Conservation (phyloP, 2,113 vertebrate genomes). For the Setophaga petechia region DNA sequence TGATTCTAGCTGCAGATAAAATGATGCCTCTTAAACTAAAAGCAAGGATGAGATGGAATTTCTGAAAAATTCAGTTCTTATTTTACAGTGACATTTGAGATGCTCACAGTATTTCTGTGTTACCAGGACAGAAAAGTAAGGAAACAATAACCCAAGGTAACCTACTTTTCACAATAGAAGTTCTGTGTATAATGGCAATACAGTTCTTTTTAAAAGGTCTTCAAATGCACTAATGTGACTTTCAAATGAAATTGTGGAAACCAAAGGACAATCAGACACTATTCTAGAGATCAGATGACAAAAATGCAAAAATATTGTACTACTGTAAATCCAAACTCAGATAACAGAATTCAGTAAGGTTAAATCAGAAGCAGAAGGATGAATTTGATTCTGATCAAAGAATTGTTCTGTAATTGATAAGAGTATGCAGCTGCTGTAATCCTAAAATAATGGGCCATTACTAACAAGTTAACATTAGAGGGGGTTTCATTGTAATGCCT, state of each 20-base stretch:
- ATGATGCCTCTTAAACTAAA: background rate
- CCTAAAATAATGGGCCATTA: background rate
- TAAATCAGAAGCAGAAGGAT: background rate
- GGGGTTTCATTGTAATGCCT: background rate
- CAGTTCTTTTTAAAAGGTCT: constrained; percentile 62
- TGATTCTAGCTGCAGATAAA: background rate
- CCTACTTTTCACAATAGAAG: constrained; percentile 35
- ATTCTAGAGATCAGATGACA: constrained; percentile 35
- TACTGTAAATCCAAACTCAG: background rate
- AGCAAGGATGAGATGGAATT: background rate
- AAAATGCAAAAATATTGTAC: constrained; percentile 41
- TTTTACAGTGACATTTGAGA: background rate
- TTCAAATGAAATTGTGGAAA: constrained; percentile 62
- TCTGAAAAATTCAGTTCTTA: background rate
- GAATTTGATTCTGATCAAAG: background rate
- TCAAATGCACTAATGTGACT: constrained; percentile 54
- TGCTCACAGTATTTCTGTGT: background rate
- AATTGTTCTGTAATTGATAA: background rate
- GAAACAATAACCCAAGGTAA: constrained; percentile 53
- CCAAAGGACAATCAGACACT: constrained; percentile 27
- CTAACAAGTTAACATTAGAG: background rate
- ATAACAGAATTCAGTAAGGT: background rate
- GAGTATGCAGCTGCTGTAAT: background rate
- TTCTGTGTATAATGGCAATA: background rate
- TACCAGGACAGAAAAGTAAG: background rate